Base-by-base conservation (phyloP, 1,140 invertebrate genomes). In the Drosophila mayri region DNA sequence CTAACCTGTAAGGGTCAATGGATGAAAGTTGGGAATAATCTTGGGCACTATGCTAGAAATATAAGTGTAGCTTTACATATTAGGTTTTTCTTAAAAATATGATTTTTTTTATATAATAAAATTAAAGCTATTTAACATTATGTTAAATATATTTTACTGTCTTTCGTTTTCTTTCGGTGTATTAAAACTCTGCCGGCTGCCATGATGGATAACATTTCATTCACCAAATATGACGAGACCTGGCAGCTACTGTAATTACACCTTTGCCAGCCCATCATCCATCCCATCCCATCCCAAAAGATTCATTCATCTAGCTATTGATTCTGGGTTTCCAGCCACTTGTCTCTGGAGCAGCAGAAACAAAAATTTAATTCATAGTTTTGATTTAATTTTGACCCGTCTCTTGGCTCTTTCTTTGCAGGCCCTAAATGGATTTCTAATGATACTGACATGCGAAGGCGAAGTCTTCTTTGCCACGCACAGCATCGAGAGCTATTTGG, bases 381-480 rank as follows among this genome's bases (percentile, higher is more conserved):
- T 90, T 90, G 80, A 84, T 84, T 90, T 84, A 88, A 88, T 88
- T 86, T 76, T 77, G 73, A 44, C 47, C 43, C 64, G 50, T 60
- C 76, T 80, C 54, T 62, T 50, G 76, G 70, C 61, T 54, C 7
- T 82, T 72, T 85, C 93, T 82, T 95, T 97, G 52, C 95, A 99
- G 98, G 98, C 99, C 78, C 94, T 99, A 92, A 99, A 99, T 94
- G 99, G 99, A 77, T 99, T 99, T 95, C 95, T 99, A 92, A 97
- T 99, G 94, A 99, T 99, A 92, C 95, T 99, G 59, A 99, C 98
- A 58, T 99, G 98, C 94, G 98, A 99, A 93, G 98, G 98, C 58
- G 99, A 99, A 94, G 98, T 99, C 25, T 99, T 99, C 94, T 99
- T 99, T 94, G 98, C 98, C 43, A 99, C 98, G 44, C 97, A 99